Conservation (phyloP, 2,888 invertebrate genomes). For the Vandiemenella viatica region DNA sequence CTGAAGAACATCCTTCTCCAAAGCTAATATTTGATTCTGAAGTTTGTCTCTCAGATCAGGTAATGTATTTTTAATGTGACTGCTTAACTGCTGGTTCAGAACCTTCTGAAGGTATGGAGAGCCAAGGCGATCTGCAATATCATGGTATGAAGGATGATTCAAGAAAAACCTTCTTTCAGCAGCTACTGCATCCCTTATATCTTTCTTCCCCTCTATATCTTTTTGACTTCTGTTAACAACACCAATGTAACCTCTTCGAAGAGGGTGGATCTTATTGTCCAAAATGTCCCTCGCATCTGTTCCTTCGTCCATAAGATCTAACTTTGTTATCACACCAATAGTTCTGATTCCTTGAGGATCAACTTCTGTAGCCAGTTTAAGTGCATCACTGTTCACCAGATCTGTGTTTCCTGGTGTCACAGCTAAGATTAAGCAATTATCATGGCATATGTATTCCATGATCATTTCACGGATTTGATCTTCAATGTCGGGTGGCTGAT, state of each 20-base stretch:
- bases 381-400: slow-evolving; percentile 45
- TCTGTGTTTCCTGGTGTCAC: slow-evolving; percentile 48
- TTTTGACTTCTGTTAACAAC: slow-evolving; percentile 98
- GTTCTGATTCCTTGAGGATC: slow-evolving; percentile 77
- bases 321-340: slow-evolving; percentile 97
- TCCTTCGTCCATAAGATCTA: slow-evolving; percentile 99
- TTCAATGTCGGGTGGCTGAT: slow-evolving; percentile 48
- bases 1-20: slow-evolving; percentile 98
- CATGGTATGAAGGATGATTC: slow-evolving; percentile 91
- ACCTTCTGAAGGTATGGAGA: slow-evolving; percentile 93
- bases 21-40: slow-evolving; percentile 77
- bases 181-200: slow-evolving; percentile 84
- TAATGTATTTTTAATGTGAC: slow-evolving; percentile 95
- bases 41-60: slow-evolving; percentile 90
- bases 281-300: slow-evolving; percentile 96
- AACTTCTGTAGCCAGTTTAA: slow-evolving; percentile 42
- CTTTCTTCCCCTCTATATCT: slow-evolving; percentile 96
- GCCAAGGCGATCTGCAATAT: slow-evolving; percentile 93
- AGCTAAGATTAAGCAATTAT: slow-evolving; percentile 44
- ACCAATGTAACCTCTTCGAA: slow-evolving; percentile 92
- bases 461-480: slow-evolving; percentile 37
- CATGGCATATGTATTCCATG: slow-evolving; percentile 37
- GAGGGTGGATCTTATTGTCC: slow-evolving; percentile 88
- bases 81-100: slow-evolving; percentile 95
- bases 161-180: slow-evolving; percentile 98